These are phyloP conservation scores for Rhinoptilus africanus DNA, from an alignment of 2,113 vertebrate genomes.

Conservation along the genomic window DNA sequence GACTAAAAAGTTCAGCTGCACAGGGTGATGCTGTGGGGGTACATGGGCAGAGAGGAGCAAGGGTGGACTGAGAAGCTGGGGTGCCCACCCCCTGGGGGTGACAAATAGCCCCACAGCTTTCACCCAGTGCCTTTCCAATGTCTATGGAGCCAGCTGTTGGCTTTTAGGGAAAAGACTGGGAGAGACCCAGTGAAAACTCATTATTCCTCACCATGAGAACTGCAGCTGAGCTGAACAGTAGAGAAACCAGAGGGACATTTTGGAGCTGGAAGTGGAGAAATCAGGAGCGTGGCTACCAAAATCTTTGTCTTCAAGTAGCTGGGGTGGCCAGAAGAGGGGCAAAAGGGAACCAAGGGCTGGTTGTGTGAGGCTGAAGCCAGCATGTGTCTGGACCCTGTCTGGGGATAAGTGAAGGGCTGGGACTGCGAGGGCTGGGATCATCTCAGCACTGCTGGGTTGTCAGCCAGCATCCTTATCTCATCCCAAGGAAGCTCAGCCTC, in stretches of 20 bases:
- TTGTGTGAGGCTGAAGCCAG: background rate
- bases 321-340: background rate
- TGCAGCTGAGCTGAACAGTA: background rate
- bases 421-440: background rate
- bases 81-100: background rate
- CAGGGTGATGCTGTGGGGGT: rapidly evolving
- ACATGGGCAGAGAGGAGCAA: background rate
- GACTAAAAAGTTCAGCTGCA: background rate
- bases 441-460: background rate
- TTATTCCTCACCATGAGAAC: background rate
- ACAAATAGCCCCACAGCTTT: background rate
- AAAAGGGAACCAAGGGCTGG: background rate
- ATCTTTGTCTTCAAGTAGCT: background rate
- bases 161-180: background rate
- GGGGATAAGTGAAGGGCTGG: background rate
- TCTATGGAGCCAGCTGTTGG: rapidly evolving
- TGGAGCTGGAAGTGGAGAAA: background rate
- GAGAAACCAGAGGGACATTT: background rate
- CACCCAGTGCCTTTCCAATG: background rate
- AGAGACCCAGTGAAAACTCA: background rate
- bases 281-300: background rate
- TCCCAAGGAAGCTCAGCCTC: background rate
- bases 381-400: background rate
- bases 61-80: background rate
- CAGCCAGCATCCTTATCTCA: background rate